Evolutionary conservation across 2,113 vertebrate genomes (phyloP).

Genomic region (Callipepla squamata): DNA sequence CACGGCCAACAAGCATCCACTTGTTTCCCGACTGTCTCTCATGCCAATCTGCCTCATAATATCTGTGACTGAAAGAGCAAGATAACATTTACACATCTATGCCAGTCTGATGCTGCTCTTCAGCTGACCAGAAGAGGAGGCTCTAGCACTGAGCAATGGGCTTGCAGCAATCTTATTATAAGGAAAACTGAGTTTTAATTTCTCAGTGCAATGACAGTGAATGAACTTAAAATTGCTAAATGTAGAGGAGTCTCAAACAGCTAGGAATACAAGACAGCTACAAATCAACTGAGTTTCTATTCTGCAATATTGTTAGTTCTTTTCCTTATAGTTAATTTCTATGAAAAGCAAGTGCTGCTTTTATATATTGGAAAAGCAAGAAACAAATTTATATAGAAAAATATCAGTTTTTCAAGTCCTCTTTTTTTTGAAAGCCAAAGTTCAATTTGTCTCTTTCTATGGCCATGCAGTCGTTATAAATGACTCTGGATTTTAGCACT

Average conservation of each 20-base stretch:
- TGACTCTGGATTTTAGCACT: background rate
- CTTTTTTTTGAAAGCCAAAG: background rate
- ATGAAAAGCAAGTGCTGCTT: background rate
- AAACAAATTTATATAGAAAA: background rate
- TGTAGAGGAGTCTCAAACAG: background rate
- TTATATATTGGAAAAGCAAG: background rate
- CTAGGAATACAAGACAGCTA: background rate
- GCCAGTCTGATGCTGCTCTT: background rate
- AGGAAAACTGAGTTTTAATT: background rate
- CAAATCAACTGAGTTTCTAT: background rate
- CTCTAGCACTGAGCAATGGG: slow-evolving; percentile 42
- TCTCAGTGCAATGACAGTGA: background rate
- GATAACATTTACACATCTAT: background rate
- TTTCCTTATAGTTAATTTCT: background rate
- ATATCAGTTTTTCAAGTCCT: background rate
- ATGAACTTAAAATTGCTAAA: background rate
- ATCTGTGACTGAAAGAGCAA: background rate
- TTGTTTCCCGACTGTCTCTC: background rate
- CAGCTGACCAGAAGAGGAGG: slow-evolving; percentile 67
- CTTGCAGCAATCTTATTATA: background rate
- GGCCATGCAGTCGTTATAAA: background rate
- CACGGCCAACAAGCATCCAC: background rate
- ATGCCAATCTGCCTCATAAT: background rate
- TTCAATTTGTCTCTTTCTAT: background rate
- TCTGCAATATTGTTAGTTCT: background rate